Conservation (phyloP, 2,113 vertebrate genomes). For the Macaca nemestrina region DNA sequence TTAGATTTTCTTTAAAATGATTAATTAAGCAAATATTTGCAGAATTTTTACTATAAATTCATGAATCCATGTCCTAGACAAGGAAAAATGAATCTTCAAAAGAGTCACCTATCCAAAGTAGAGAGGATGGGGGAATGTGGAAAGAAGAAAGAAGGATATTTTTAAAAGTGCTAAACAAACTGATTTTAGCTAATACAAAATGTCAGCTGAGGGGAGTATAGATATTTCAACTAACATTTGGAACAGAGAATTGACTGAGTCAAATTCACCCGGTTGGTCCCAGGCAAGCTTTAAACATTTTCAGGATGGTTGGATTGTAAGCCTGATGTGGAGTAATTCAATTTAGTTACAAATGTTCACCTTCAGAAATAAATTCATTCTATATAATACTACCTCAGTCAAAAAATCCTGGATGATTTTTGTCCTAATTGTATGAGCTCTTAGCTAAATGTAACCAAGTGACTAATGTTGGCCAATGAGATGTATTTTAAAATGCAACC, state of each 20-base stretch:
- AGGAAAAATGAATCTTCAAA: background rate
- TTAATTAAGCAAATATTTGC: background rate
- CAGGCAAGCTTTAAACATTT: background rate
- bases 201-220: background rate
- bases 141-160: background rate
- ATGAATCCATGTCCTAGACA: background rate
- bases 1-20: conserved; percentile 44
- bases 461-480: background rate
- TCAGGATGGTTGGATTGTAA: background rate
- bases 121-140: too few relatives aligned
- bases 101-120: background rate
- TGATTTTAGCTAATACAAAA: background rate
- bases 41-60: background rate
- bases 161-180: background rate
- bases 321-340: background rate
- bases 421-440: background rate
- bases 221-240: background rate
- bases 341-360: background rate
- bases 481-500: background rate
- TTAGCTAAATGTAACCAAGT: background rate
- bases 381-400: background rate
- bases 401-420: background rate
- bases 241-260: background rate
- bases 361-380: background rate
- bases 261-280: background rate